Evolutionary conservation across 2,113 vertebrate species (phyloP), one percentile per base, ranked within the genome.

Genomic region (Ivindomyrus marchei): DNA sequence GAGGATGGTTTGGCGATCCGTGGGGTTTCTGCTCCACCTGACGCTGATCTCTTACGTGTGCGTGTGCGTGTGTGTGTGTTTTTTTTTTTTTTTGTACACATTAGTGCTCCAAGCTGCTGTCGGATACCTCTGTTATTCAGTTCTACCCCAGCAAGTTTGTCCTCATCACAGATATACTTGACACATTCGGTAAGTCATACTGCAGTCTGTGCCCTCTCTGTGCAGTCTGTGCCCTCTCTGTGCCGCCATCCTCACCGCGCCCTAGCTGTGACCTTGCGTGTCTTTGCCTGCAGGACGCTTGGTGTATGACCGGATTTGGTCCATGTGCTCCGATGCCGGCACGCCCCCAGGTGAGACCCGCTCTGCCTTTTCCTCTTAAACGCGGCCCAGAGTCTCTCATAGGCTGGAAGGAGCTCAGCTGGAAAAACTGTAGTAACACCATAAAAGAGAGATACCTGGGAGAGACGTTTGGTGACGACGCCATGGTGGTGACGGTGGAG

Each of bases 111-210:
- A 99, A 99, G 94, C 97, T 99, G 50, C 97, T 99, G 87, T 99
- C 98, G 0, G 98, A 99, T 94, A 99, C 97, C 0, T 96, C 97
- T 0, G 98, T 99, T 90, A 99, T 99, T 94, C 98, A 97, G 94
- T 99, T 99, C 94, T 99, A 99, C 94, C 98, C 98, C 87, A 99
- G 98, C 96, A 99, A 99, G 94, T 99, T 99, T 93, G 98, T 99
- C 88, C 96, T 99, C 89, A 98, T 99, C 93, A 99, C 98, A 0
- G 98, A 99, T 89, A 99, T 99, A 90, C 97, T 99, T 0, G 98
- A 99, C 93, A 99, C 98, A 0, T 99, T 99, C 39, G 98, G 98
- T 99, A 94, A 94, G 97, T 95, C 2, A n/a, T 19, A 24, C 11
- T 15, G 4, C 2, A 6, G 31, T 15, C 11, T 15, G 3, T 53